Percentiles rank a stretch among this genome's conserved stretches.
These are phyloP conservation scores for Anaspis maculata DNA, from an alignment of 2,888 invertebrate species.

Conservation along the genomic window DNA sequence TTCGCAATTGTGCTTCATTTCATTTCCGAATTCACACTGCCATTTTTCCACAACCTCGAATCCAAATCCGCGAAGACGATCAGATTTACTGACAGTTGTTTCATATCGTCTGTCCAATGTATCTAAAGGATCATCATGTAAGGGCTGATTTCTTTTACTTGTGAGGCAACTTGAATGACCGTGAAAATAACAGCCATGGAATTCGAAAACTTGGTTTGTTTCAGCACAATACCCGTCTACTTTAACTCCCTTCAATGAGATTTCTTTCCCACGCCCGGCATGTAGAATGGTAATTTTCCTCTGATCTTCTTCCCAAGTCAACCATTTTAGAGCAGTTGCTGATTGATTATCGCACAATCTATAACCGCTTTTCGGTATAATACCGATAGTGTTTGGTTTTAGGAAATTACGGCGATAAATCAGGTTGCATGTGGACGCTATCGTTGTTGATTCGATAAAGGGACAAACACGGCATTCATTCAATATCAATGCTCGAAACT, in stretches of 20 bases:
- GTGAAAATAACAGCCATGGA: neutral
- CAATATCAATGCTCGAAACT: no score
- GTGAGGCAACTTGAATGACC: neutral
- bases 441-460: neutral
- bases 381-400: neutral
- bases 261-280: no score
- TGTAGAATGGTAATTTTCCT: no score
- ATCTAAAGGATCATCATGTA: neutral
- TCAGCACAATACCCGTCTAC: neutral
- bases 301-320: neutral
- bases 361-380: neutral
- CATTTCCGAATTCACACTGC: no score
- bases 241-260: neutral
- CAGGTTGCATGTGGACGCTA: no score
- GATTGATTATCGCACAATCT: neutral
- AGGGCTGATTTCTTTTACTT: neutral
- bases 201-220: neutral
- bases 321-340: neutral
- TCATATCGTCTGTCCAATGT: neutral
- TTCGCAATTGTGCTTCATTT: neutral
- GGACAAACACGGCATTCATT: neutral
- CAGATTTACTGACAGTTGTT: neutral
- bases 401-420: neutral
- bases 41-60: neutral
- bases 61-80: neutral